These are phyloP conservation scores for Sinocyclocheilus rhinocerous DNA, from an alignment of 2,113 vertebrate genomes.

Conservation along the genomic window DNA sequence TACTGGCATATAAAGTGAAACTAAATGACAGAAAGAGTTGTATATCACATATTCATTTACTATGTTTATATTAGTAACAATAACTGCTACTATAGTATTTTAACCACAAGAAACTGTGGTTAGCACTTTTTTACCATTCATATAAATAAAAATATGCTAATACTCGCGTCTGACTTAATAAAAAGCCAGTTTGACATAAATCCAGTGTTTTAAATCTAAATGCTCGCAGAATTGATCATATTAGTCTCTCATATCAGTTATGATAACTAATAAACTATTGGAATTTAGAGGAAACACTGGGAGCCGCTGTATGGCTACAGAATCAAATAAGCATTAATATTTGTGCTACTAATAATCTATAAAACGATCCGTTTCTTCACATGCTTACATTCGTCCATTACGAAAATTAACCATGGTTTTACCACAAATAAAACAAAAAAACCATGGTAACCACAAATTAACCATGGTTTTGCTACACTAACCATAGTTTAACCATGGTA, in stretches of 20 bases:
- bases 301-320: background rate
- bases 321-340: background rate
- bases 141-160: background rate
- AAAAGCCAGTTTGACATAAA: background rate
- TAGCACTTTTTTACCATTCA: background rate
- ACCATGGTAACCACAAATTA: too few species aligned
- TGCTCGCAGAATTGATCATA: background rate
- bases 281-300: too few species aligned
- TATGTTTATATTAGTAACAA: background rate
- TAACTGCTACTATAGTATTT: background rate
- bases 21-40: background rate
- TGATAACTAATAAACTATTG: too few species aligned
- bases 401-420: too few species aligned
- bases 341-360: background rate
- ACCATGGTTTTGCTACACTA: too few species aligned
- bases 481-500: too few species aligned
- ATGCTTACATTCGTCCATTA: too few species aligned
- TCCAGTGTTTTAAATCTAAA: background rate
- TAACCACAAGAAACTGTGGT: too few species aligned
- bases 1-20: background rate
- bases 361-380: background rate
- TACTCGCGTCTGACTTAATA: background rate
- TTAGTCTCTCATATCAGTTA: too few species aligned
- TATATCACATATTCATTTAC: background rate
- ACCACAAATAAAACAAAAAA: too few species aligned